A percentile compares a stretch with the other conserved stretches of the same genome.
phyloP scores from a whole-genome alignment of 2,113 vertebrate species.

The Sclerurus mexicanus region DNA sequence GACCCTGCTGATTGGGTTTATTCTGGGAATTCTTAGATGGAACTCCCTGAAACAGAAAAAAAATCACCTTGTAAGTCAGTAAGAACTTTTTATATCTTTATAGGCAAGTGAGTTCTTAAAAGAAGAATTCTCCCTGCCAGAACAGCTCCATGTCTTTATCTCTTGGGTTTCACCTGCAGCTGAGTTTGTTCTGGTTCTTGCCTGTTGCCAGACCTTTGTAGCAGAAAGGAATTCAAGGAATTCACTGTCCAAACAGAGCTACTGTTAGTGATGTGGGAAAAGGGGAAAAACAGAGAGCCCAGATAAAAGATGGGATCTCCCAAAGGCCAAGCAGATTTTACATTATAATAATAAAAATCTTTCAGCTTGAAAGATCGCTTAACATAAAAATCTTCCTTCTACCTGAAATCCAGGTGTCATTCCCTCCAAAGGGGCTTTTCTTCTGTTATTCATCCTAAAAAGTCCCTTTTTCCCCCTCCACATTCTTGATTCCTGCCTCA shows the following conservation, averaged over 20 bases:
- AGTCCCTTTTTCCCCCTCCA: not conserved
- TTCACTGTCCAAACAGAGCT: not conserved
- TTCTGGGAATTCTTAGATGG: constrained; percentile 39
- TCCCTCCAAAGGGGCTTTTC: not conserved
- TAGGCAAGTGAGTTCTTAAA: not conserved
- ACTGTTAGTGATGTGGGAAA: not conserved
- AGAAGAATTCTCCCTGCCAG: not conserved
- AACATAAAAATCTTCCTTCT: not conserved
- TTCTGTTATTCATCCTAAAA: not conserved
- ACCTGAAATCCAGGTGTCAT: not conserved
- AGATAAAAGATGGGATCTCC: not conserved
- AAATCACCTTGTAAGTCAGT: not conserved
- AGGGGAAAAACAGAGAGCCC: not conserved
- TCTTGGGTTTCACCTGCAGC: not conserved
- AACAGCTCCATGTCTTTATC: not conserved
- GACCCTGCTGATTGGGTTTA: constrained; percentile 49
- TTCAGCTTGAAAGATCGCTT: not conserved
- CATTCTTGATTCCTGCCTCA: not conserved
- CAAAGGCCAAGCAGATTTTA: not conserved
- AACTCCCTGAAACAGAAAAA: constrained; percentile 37
- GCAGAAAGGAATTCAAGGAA: not conserved
- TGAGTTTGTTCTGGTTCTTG: not conserved
- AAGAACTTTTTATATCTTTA: not conserved
- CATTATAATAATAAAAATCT: not conserved
- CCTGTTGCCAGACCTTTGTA: not conserved